Conservation (phyloP, 2,888 invertebrate species). For the Cheilosia urbana region DNA sequence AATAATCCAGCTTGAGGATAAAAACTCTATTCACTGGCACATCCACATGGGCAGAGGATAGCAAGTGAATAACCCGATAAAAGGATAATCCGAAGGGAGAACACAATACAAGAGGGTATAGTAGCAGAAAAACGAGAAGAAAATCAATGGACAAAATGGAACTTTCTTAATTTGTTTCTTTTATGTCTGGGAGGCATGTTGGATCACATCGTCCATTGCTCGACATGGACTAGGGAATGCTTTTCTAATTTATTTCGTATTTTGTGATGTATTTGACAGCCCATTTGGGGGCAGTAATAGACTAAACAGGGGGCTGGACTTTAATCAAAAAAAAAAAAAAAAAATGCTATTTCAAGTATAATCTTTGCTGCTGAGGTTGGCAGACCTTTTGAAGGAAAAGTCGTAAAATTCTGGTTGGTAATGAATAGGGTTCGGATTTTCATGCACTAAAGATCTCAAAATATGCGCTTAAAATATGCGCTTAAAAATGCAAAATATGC, state of each 20-base stretch:
- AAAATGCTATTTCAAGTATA: no score
- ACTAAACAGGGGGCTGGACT: no score
- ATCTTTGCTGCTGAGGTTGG: no score
- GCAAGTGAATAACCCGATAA: slow-evolving; percentile 25
- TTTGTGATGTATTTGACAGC: slow-evolving; percentile 24
- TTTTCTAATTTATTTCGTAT: slow-evolving; percentile 56
- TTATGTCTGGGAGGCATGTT: slow-evolving; percentile 62
- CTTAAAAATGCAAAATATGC: no score
- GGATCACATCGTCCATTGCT: slow-evolving; percentile 53
- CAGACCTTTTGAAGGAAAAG: no score
- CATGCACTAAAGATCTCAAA: no score
- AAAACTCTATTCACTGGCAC: slow-evolving; percentile 15
- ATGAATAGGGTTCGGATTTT: no score
- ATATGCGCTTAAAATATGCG: no score
- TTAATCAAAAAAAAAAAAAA: no score
- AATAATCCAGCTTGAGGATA: slow-evolving; percentile 42
- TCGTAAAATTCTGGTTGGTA: no score
- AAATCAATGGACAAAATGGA: slow-evolving; percentile 51
- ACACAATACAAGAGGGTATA: neutral
- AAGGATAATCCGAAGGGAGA: slow-evolving; percentile 57
- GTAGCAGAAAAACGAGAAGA: slow-evolving; percentile 14
- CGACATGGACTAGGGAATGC: slow-evolving; percentile 24
- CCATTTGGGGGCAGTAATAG: neutral
- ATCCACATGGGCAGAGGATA: slow-evolving; percentile 24
- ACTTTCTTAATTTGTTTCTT: slow-evolving; percentile 71